Evolutionary conservation across 1,140 invertebrate genomes (phyloP), one percentile per base, ranked within the genome.

Genomic region (Drosophila setifemur): DNA sequence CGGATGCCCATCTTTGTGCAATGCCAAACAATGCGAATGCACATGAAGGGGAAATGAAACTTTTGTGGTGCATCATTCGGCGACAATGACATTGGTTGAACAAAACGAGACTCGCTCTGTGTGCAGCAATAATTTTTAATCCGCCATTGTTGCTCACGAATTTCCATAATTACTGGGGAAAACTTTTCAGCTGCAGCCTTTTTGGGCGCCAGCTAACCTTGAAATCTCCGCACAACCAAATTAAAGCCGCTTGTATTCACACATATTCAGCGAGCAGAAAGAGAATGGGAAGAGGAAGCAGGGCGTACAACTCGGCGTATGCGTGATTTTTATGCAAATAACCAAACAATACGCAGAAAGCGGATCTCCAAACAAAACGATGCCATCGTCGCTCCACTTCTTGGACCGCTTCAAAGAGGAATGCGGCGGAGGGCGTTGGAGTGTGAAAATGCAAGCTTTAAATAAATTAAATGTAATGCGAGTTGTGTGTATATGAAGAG

Each of bases 311-410:
- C 67, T 55, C 26, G 72, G 23, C 77, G 72, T 73, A 76, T 76
- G 77, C 49, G 69, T 44, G 70, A 82, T 82, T 85, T 77, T 78
- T 82, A 82, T 82, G 78, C 79, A 82, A 82, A 82, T 85, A 61
- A 12, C 37, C 57, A 53, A 70, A 82, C 69, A 82, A 83, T 73
- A 61, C 57, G 49, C 44, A 52, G 58, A 42, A 73, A 58, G 28
- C 55, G 64, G 75, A 78, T 79, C 75, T 58, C 12, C 63, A 73
- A 82, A 83, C 78, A 73, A 73, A 73, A 26, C 21, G 28, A 40
- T 58, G 48, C 44, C 42, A 49, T 54, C 71, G 57, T 39, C 63
- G 54, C 33, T 44, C 60, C 63, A 33, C 49, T 69, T 55, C 52
- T n/a, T n/a, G n/a, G n/a, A n/a, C n/a, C n/a, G n/a, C n/a, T n/a